These are phyloP conservation scores for Lerema accius DNA, from an alignment of 1,140 invertebrate genomes.

Conservation along the genomic window DNA sequence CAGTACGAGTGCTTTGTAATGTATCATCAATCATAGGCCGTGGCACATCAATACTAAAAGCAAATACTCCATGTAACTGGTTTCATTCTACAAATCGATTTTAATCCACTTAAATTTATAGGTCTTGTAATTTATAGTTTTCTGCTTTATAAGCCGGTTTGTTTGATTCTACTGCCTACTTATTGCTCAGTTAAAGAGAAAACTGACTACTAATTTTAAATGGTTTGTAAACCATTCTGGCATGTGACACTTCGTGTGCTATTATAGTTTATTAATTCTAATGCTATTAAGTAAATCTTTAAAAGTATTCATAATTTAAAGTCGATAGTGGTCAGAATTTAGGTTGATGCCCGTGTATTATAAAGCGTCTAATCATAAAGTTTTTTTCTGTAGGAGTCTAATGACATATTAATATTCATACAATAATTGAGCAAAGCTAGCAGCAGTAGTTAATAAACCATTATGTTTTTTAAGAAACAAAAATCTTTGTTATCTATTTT, in stretches of 20 bases:
- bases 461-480: no score
- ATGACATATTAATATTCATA: no score
- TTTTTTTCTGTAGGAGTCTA: no score
- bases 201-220: slow-evolving; percentile 17
- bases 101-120: slow-evolving; percentile 68
- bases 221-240: slow-evolving; percentile 8
- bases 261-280: background rate
- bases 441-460: no score
- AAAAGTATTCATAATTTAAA: no score
- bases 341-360: no score
- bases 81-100: slow-evolving; percentile 62
- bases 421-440: no score
- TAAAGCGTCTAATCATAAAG: no score
- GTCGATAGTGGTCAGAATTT: no score
- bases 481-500: no score
- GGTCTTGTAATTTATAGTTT: slow-evolving; percentile 59
- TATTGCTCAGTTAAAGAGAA: slow-evolving; percentile 19
- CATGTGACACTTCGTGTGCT: slow-evolving; percentile 10
- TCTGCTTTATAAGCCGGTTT: slow-evolving; percentile 29
- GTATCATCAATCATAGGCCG: slow-evolving; percentile 61
- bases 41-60: slow-evolving; percentile 67
- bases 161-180: slow-evolving; percentile 3
- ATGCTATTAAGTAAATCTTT: no score
- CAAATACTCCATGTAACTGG: slow-evolving; percentile 67
- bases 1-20: slow-evolving; percentile 46